Evolutionary conservation across 23 tunicate genomes (phyloP).

Genomic region (Halocynthia aurantium): DNA sequence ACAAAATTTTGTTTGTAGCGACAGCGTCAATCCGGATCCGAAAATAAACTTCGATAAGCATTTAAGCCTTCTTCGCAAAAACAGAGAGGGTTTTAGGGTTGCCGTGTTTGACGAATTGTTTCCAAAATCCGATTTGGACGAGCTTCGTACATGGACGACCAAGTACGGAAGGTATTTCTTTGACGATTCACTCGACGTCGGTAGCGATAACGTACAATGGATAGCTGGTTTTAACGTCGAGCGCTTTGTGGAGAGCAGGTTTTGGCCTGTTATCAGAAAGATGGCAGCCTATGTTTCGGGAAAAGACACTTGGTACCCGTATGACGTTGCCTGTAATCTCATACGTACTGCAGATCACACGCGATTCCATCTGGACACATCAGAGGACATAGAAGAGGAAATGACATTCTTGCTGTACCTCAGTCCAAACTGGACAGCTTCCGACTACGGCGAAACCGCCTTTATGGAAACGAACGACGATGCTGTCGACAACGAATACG

Average conservation of each 20-base stretch:
- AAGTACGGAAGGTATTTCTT: conserved; percentile 77
- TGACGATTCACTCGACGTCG: conserved; percentile 62
- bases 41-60: conserved; percentile 49
- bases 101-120: conserved; percentile 78
- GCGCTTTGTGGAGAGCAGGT: conserved; percentile 50
- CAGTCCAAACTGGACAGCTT: conserved; percentile 91
- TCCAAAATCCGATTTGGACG: conserved; percentile 35
- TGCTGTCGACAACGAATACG: conserved; percentile 70
- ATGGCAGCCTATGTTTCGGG: conserved; percentile 53
- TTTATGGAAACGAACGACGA: conserved; percentile 76
- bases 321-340: conserved; percentile 76
- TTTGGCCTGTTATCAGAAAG: conserved; percentile 74
- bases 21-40: background rate
- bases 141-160: conserved; percentile 46
- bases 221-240: conserved; percentile 78
- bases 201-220: conserved; percentile 92
- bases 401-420: conserved; percentile 82
- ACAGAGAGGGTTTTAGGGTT: conserved; percentile 13
- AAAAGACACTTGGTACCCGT: conserved; percentile 77
- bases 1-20: too few relatives aligned
- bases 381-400: conserved; percentile 42
- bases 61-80: conserved; percentile 26
- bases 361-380: conserved; percentile 71
- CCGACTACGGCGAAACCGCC: conserved; percentile 83
- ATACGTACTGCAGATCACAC: conserved; percentile 87